Conservation (phyloP, 2,797 vertebrate species). For the Lepilemur septentrionalis region DNA sequence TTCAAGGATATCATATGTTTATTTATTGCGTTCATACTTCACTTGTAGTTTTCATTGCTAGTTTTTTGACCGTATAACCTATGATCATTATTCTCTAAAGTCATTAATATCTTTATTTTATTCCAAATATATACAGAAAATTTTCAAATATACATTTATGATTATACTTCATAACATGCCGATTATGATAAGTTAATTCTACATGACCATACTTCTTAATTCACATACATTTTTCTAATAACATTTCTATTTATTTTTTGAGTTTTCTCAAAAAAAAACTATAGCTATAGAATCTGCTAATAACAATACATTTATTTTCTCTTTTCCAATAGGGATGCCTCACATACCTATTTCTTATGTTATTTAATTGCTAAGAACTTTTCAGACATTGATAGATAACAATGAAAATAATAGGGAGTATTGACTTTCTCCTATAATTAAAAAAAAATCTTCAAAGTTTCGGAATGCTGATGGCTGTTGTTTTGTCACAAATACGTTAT, state of each 20-base stretch:
- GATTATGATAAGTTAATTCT: not conserved
- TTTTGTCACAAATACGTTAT: not conserved
- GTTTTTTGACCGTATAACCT: not conserved
- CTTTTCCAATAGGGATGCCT: accelerated
- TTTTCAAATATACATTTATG: not conserved
- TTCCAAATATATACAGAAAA: not conserved
- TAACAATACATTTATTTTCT: not conserved
- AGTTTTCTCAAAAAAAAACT: not conserved
- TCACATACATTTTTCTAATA: not conserved
- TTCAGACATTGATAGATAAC: not conserved
- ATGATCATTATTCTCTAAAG: not conserved
- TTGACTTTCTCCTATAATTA: not conserved
- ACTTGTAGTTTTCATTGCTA: not conserved
- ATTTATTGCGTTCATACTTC: not conserved
- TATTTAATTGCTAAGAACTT: not conserved
- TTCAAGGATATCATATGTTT: not conserved
- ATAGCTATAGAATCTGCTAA: not conserved
- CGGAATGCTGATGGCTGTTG: not conserved
- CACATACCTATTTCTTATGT: not conserved
- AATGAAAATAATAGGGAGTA: not conserved
- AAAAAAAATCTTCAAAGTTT: not conserved
- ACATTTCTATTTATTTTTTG: not conserved
- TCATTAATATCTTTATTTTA: not conserved
- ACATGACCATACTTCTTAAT: not conserved
- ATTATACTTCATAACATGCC: too few relatives aligned